Conservation (phyloP, 2,113 vertebrate species). For the Atlantisia rogersi region DNA sequence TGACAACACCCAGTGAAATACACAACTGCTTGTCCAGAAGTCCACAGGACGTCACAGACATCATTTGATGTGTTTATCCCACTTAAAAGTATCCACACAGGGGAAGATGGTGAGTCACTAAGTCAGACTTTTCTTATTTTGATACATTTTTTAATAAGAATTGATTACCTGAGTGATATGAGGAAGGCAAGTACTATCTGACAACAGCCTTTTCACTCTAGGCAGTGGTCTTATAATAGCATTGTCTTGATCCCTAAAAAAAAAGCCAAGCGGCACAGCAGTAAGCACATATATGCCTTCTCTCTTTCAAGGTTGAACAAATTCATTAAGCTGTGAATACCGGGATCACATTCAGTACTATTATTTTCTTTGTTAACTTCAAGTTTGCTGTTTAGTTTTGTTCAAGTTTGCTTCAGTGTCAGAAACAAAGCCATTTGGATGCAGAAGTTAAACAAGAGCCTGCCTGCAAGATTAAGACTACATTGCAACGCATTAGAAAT, state of each 20-base stretch:
- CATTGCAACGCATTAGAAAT: not conserved
- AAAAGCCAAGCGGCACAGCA: not conserved
- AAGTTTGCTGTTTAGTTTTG: not conserved
- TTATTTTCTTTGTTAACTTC: not conserved
- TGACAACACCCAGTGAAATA: not conserved
- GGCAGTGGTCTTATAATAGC: slow-evolving; percentile 96
- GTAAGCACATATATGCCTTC: fast-evolving
- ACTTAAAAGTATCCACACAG: not conserved
- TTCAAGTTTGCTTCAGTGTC: not conserved
- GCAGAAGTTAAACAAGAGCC: not conserved
- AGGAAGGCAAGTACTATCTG: slow-evolving; percentile 92
- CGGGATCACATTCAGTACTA: not conserved
- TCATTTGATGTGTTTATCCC: not conserved
- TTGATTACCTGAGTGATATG: slow-evolving; percentile 93
- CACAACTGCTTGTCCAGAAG: not conserved
- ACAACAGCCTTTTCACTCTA: slow-evolving; percentile 92
- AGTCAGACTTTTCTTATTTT: not conserved
- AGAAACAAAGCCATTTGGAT: too few species aligned
- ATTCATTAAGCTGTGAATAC: not conserved
- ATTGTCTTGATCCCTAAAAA: slow-evolving; percentile 91
- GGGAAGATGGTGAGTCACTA: not conserved
- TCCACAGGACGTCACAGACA: not conserved
- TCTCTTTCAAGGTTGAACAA: not conserved
- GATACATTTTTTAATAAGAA: not conserved
- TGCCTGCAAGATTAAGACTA: not conserved